phyloP scores from a whole-genome alignment of 1,140 invertebrate genomes.

The Gonatopus flavifemur region DNA sequence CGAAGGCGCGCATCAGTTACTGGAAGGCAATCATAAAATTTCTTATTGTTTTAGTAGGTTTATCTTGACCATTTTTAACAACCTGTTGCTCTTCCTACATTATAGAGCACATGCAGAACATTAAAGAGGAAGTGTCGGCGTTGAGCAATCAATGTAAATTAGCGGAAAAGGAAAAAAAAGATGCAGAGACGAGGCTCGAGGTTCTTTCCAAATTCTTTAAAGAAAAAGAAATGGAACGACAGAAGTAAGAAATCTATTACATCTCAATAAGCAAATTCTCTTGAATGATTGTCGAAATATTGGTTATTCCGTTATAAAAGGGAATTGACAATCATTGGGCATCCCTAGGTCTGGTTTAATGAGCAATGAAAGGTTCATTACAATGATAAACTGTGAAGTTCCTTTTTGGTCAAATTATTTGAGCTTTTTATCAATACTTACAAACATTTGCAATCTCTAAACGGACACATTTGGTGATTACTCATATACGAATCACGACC shows the following conservation, averaged over 20 bases:
- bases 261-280: too few species aligned
- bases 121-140: conserved; percentile 58
- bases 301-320: too few species aligned
- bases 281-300: too few species aligned
- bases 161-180: conserved; percentile 75
- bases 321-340: too few species aligned
- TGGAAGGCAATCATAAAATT: conserved; percentile 44
- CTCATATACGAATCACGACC: too few species aligned
- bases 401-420: too few species aligned
- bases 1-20: conserved; percentile 49
- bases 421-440: too few species aligned
- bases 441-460: too few species aligned
- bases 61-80: conserved; percentile 5
- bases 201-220: conserved; percentile 87
- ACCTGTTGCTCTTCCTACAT: conserved; percentile 10
- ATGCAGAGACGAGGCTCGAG: conserved; percentile 79
- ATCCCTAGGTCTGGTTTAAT: too few species aligned
- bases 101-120: conserved; percentile 51
- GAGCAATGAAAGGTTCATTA: neutral
- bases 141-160: conserved; percentile 68
- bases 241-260: conserved; percentile 76
- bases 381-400: too few species aligned
- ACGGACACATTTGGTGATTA: too few species aligned
- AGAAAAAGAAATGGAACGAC: conserved; percentile 80
- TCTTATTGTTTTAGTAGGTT: neutral